Conservation (phyloP, 1,140 invertebrate species). For the Aculops lycopersici region DNA sequence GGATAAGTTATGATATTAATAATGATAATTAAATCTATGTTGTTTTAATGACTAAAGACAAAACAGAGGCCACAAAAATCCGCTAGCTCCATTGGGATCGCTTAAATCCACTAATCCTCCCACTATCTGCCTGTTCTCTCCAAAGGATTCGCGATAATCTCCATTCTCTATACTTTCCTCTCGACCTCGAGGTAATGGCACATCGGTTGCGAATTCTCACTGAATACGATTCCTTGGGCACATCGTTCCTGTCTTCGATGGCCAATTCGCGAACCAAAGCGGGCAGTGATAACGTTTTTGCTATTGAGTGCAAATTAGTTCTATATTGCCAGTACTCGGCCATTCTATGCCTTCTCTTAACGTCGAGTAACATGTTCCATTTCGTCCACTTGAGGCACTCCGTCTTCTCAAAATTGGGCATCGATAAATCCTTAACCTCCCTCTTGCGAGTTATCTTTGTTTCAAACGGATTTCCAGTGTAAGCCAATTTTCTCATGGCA, state of each 20-base stretch:
- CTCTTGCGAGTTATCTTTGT: slow-evolving; percentile 5
- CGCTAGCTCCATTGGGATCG: slow-evolving; percentile 68
- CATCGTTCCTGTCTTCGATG: slow-evolving; percentile 30
- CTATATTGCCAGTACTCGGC: slow-evolving; percentile 33
- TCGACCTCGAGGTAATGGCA: slow-evolving; percentile 37
- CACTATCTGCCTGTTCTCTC: slow-evolving; percentile 56
- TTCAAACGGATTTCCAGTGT: slow-evolving; percentile 5
- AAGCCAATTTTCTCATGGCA: too few relatives aligned
- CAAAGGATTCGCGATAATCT: slow-evolving; percentile 56
- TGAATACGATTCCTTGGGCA: slow-evolving; percentile 35
- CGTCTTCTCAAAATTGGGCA: slow-evolving; percentile 2
- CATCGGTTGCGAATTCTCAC: slow-evolving; percentile 33
- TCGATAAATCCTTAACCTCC: slow-evolving; percentile 1
- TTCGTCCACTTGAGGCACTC: slow-evolving; percentile 17
- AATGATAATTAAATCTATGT: too few relatives aligned
- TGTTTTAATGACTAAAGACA: too few relatives aligned
- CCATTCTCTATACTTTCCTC: slow-evolving; percentile 37
- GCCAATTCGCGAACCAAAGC: slow-evolving; percentile 24
- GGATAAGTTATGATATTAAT: too few relatives aligned
- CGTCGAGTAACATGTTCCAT: slow-evolving; percentile 42
- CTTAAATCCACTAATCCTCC: slow-evolving; percentile 50
- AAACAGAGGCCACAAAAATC: too few relatives aligned
- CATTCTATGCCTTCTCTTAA: slow-evolving; percentile 34
- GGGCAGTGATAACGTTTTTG: background rate
- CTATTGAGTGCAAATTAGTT: slow-evolving; percentile 32